Evolutionary conservation across 2,113 vertebrate genomes (phyloP).

Genomic region (Nymphicus hollandicus): DNA sequence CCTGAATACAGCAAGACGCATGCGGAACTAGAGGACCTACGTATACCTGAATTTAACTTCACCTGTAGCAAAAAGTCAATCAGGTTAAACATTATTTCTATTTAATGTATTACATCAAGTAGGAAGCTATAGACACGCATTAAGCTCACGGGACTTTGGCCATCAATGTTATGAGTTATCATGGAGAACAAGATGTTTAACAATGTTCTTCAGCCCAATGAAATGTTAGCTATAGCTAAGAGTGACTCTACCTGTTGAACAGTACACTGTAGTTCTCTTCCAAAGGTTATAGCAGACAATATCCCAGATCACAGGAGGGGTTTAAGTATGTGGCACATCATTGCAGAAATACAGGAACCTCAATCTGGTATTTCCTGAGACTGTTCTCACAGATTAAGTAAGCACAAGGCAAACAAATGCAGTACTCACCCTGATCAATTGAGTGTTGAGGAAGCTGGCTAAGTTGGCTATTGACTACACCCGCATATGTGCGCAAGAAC

Average conservation of each 20-base stretch:
- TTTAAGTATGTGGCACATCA: neutral
- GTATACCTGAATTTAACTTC: neutral
- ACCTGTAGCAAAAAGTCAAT: neutral
- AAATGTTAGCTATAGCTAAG: neutral
- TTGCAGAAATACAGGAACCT: neutral
- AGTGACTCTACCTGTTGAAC: neutral
- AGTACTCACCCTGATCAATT: slow-evolving; percentile 93
- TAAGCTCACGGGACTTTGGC: neutral
- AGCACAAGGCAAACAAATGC: neutral
- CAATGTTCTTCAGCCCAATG: neutral
- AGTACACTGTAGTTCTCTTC: neutral
- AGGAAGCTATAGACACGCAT: neutral
- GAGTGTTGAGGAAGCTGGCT: slow-evolving; percentile 97
- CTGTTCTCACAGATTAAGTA: neutral
- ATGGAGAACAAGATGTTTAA: neutral
- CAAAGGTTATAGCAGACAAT: neutral
- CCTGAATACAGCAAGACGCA: neutral
- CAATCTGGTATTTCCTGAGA: neutral
- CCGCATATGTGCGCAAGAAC: slow-evolving; percentile 92
- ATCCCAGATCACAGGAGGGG: neutral
- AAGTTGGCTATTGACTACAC: slow-evolving; percentile 96
- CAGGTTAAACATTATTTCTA: neutral
- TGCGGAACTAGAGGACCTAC: neutral
- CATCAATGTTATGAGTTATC: neutral
- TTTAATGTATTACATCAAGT: neutral